Percentiles rank a stretch among this genome's conserved stretches.
These are phyloP conservation scores for Bombyx mandarina DNA, from an alignment of 1,140 invertebrate species.

Conservation along the genomic window DNA sequence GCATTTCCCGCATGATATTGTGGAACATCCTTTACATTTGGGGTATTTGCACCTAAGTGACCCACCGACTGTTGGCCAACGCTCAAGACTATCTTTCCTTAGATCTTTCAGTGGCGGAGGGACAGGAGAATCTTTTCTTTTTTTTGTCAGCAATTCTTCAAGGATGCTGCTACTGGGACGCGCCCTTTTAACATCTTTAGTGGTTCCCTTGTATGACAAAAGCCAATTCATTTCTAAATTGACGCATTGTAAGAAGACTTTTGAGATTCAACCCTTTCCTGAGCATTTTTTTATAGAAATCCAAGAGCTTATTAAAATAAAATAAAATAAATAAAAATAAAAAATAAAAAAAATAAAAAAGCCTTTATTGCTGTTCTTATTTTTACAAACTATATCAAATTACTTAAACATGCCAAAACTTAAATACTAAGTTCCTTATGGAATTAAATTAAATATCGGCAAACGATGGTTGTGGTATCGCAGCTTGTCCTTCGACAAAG, in stretches of 20 bases:
- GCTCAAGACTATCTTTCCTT: slow-evolving; percentile 27
- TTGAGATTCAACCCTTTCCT: slow-evolving; percentile 22
- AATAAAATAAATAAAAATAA: slow-evolving; percentile 18
- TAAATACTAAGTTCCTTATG: too few species aligned
- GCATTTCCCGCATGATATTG: slow-evolving; percentile 27
- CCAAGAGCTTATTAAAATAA: slow-evolving; percentile 16
- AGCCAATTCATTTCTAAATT: slow-evolving; percentile 29
- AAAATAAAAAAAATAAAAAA: not conserved
- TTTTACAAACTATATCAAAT: too few species aligned
- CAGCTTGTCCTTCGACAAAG: too few species aligned
- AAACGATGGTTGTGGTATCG: too few species aligned
- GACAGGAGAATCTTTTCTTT: slow-evolving; percentile 20
- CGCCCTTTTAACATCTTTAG: slow-evolving; percentile 27
- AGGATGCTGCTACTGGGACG: slow-evolving; percentile 20
- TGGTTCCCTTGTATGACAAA: slow-evolving; percentile 22
- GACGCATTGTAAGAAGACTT: slow-evolving; percentile 23
- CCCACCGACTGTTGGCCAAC: slow-evolving; percentile 28
- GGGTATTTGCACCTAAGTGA: slow-evolving; percentile 26
- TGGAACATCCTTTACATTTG: slow-evolving; percentile 30
- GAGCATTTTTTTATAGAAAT: slow-evolving; percentile 22
- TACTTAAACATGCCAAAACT: too few species aligned
- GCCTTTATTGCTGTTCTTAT: too few species aligned
- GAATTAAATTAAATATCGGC: too few species aligned
- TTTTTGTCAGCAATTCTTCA: slow-evolving; percentile 19
- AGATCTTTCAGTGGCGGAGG: slow-evolving; percentile 21